phyloP scores from a whole-genome alignment of 2,113 vertebrate genomes.

The Hippoglossus stenolepis region DNA sequence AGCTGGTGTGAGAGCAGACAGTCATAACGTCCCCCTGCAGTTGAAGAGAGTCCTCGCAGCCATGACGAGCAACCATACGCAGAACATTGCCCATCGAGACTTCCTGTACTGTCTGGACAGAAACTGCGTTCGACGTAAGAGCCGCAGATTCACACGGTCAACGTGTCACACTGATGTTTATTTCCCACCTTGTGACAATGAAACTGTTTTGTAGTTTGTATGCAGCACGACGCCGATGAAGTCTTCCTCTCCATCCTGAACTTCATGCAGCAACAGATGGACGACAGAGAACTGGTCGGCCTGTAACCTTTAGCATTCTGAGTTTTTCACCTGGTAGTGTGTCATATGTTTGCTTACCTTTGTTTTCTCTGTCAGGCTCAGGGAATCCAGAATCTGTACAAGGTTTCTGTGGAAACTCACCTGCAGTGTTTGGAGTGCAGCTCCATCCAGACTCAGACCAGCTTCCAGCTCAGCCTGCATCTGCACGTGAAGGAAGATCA shows the following conservation, averaged over 20 bases:
- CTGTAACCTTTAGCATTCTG: neutral
- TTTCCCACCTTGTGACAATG: neutral
- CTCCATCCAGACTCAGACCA: constrained; percentile 38
- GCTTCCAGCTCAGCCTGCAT: constrained; percentile 72
- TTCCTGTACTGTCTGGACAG: constrained; percentile 76
- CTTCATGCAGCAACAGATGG: constrained; percentile 72
- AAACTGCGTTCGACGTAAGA: constrained; percentile 70
- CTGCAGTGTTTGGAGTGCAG: constrained; percentile 66
- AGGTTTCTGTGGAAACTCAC: constrained; percentile 63
- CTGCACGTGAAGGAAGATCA: constrained; percentile 58
- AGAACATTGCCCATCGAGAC: constrained; percentile 37
- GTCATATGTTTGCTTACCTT: neutral
- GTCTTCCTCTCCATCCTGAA: constrained; percentile 79
- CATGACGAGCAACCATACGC: constrained; percentile 55
- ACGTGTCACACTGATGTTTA: neutral
- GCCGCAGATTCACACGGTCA: neutral
- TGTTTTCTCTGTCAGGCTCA: constrained; percentile 60
- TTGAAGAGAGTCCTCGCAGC: constrained; percentile 62
- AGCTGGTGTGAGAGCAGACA: neutral
- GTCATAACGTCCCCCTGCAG: constrained; percentile 59
- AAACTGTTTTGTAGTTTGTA: constrained; percentile 51
- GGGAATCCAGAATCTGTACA: constrained; percentile 75
- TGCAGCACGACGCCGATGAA: constrained; percentile 81
- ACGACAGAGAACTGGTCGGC: constrained; percentile 68
- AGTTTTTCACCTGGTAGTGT: neutral